Conservation (phyloP, 2,797 vertebrate genomes). For the Liasis olivaceus region DNA sequence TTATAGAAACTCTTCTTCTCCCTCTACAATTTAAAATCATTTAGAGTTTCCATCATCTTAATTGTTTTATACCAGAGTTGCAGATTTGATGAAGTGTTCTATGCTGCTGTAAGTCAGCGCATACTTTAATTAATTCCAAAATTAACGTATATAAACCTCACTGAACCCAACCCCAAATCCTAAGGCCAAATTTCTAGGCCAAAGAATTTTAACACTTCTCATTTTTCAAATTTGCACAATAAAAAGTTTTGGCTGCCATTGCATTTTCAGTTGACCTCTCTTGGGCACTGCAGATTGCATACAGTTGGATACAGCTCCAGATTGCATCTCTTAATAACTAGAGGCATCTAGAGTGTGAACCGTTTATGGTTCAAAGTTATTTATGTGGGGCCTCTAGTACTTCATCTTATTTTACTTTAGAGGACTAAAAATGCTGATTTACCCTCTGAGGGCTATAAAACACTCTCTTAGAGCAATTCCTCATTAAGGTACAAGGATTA, state of each 20-base stretch:
- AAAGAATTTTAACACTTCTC: neutral
- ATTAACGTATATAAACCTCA: slow-evolving; percentile 35
- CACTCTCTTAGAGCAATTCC: slow-evolving; percentile 12
- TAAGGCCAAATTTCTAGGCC: slow-evolving; percentile 11
- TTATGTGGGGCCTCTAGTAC: neutral
- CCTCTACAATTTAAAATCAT: neutral
- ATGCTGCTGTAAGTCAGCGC: slow-evolving; percentile 19
- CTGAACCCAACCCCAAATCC: slow-evolving; percentile 21
- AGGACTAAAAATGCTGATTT: slow-evolving; percentile 19
- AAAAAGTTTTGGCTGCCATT: neutral
- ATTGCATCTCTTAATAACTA: neutral
- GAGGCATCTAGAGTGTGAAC: neutral
- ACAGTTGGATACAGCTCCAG: neutral
- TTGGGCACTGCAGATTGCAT: neutral
- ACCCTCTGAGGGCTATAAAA: slow-evolving; percentile 17
- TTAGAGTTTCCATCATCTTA: slow-evolving; percentile 28
- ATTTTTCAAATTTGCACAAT: neutral
- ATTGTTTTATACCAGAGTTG: slow-evolving; percentile 16
- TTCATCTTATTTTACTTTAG: slow-evolving; percentile 5
- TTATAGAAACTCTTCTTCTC: slow-evolving; percentile 9
- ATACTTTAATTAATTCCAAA: slow-evolving; percentile 32
- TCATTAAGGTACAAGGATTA: slow-evolving; percentile 24
- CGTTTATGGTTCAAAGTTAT: slow-evolving; percentile 17
- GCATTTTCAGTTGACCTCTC: neutral
- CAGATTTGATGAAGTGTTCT: slow-evolving; percentile 30